Evolutionary conservation across 1,140 invertebrate genomes (phyloP).

Genomic region (Leucophenga varia): DNA sequence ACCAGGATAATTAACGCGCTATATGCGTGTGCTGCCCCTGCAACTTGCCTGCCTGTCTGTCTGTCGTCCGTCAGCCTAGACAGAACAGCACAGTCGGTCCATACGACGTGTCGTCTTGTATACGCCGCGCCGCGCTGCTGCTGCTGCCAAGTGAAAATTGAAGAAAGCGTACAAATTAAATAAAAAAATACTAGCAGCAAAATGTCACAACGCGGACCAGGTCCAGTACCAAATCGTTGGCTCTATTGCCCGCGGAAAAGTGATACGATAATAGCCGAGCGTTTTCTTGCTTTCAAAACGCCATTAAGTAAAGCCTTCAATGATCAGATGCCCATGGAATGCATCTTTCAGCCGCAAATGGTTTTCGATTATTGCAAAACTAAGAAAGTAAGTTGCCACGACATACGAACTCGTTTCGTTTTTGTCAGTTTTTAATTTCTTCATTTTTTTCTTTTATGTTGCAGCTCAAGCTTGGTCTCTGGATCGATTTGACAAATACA

Average conservation of each 20-base stretch:
- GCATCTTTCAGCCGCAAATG: conserved; percentile 83
- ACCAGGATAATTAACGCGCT: too few species aligned
- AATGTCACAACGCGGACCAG: conserved; percentile 55
- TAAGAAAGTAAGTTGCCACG: conserved; percentile 67
- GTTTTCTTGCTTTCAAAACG: conserved; percentile 92
- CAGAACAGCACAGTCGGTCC: too few species aligned
- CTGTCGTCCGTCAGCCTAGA: too few species aligned
- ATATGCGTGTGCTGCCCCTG: too few species aligned
- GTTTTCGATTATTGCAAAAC: conserved; percentile 72
- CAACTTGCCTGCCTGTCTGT: too few species aligned
- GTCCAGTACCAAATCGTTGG: conserved; percentile 84
- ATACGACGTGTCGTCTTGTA: too few species aligned
- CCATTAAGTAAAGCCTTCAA: conserved; percentile 79
- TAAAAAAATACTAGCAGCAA: too few species aligned
- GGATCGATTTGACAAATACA: conserved; percentile 97
- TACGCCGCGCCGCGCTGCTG: too few species aligned
- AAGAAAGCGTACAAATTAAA: too few species aligned
- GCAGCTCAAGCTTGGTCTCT: conserved; percentile 84
- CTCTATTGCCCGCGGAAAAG: conserved; percentile 88
- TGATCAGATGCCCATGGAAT: conserved; percentile 75
- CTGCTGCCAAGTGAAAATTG: too few species aligned
- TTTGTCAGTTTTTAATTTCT: neutral
- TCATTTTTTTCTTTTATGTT: neutral
- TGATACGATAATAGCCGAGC: conserved; percentile 69
- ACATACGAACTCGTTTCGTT: neutral